Conservation (phyloP, 2,113 vertebrate species). For the Carassius gibelio region DNA sequence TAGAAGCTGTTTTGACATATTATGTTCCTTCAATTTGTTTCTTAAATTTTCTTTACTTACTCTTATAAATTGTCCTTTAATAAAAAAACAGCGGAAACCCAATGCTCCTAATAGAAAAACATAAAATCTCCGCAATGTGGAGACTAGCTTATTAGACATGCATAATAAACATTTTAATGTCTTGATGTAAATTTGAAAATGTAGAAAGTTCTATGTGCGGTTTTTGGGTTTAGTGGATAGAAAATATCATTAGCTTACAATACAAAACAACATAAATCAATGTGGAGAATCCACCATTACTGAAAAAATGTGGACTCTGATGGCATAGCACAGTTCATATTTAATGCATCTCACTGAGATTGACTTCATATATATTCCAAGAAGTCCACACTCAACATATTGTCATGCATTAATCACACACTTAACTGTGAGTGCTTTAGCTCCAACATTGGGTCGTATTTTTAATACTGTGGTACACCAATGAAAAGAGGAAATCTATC, state of each 20-base stretch:
- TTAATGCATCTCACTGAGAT: conserved; percentile 39
- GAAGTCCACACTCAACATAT: conserved; percentile 48
- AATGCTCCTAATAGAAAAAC: no score
- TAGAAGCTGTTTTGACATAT: no score
- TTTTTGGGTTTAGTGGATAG: no score
- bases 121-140: no score
- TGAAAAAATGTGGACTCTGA: neutral
- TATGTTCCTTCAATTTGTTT: no score
- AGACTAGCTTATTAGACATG: no score
- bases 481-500: conserved; percentile 47
- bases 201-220: no score
- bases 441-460: conserved; percentile 3
- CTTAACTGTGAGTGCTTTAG: conserved; percentile 29
- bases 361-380: conserved; percentile 40
- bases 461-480: conserved; percentile 40
- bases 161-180: no score
- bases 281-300: neutral
- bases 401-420: conserved; percentile 61
- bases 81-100: no score
- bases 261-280: neutral
- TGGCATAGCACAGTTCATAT: neutral
- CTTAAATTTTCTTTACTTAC: no score
- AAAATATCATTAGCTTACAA: neutral
- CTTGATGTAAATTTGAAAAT: no score
- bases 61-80: no score